These are phyloP conservation scores for Bombus turneri DNA, from an alignment of 1,140 invertebrate species.

Conservation along the genomic window DNA sequence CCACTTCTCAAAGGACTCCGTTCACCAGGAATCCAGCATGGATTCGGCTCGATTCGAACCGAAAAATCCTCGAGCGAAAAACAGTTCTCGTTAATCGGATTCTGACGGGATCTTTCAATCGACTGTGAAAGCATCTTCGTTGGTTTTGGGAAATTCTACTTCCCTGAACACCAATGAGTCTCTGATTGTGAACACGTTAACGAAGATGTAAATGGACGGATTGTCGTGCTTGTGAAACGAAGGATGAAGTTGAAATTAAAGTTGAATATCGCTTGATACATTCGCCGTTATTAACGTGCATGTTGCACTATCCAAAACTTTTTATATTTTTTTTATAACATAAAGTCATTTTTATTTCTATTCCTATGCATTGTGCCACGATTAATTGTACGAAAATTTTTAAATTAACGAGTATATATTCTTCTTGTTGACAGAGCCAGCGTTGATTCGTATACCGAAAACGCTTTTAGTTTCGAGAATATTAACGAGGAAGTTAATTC, in stretches of 20 bases:
- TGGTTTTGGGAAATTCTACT: neutral
- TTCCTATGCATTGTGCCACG: no score
- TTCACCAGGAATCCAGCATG: conserved; percentile 13
- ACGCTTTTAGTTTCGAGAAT: no score
- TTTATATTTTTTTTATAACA: no score
- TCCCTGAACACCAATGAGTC: neutral
- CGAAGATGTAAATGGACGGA: neutral
- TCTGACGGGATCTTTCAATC: neutral
- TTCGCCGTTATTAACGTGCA: no score
- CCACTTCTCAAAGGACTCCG: conserved; percentile 32
- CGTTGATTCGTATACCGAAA: no score
- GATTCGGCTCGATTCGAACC: neutral
- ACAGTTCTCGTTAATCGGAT: neutral
- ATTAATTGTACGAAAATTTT: no score
- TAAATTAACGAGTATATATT: no score
- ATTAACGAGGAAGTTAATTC: no score
- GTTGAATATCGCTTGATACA: neutral
- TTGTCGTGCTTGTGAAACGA: neutral
- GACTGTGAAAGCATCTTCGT: neutral
- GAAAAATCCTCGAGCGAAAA: neutral
- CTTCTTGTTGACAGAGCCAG: no score
- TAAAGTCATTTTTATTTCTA: no score
- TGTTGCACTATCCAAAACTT: no score
- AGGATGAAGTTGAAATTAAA: neutral
- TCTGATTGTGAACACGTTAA: neutral